Evolutionary conservation across 2,888 invertebrate species (phyloP), one percentile per base, ranked within the genome.

Genomic region (Pteria penguin): DNA sequence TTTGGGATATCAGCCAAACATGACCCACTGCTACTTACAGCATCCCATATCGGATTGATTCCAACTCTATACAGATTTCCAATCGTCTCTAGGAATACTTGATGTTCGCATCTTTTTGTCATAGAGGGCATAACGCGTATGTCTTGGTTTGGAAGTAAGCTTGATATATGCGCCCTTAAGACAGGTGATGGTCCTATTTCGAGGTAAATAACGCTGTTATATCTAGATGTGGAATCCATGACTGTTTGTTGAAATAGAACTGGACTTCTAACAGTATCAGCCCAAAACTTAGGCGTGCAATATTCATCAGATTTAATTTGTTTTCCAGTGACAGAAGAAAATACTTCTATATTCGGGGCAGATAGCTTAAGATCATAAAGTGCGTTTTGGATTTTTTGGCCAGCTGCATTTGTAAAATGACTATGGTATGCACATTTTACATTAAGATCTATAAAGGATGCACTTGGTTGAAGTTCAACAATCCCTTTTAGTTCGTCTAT

Each of bases 341-440:
- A 58, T 4, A 77, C 18, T 24, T 24, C 29, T 14, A 65, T 61
- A 2, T 26, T 8, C 18, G 63, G 65, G 22, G 1, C 2, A 2
- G 4, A 36, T 2, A 22, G 32, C 11, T 32, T 8, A n/a, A 77
- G 27, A 22, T 45, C 55, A 1, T n/a, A 26, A 26, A 77, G 14
- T 3, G 71, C 62, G 22, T 75, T 32, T 22, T 69, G 75, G 1
- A 89, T 67, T 5, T 73, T n/a, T 4, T 73, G 61, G 8, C 78
- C 72, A 26, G 84, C 81, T 2, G 60, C 27, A 14, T 83, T 79
- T 26, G 85, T 81, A 27, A 83, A 78, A 22, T 82, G 82, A 52
- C 86, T 85, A 65, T 89, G 89, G 63, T 84, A 88, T 4, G 87
- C 89, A 66, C 82, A 83, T n/a, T 83, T 73, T 1, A 86, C 87